Evolutionary conservation across 92 coral and sea anemone genomes (phyloP), one percentile per base, ranked within the genome.

Genomic region (Epizoanthus illoricatus): DNA sequence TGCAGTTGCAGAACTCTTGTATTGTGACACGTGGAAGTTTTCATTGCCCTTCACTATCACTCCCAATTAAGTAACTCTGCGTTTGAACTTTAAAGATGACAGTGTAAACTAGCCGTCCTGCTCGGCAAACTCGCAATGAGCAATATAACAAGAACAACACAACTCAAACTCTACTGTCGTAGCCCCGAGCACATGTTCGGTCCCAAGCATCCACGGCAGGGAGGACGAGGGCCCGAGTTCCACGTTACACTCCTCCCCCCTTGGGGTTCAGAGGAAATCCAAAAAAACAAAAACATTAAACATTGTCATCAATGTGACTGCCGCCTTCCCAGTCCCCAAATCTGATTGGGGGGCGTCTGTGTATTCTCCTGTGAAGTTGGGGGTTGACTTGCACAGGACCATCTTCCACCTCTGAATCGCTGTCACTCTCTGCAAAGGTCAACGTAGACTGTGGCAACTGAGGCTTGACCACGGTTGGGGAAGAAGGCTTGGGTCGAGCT

Each of bases 171-270:
- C 24, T 1, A 5, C 7, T 1, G 6, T 43, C 49, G n/a, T 8
- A 36, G 33, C 75, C 75, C 75, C 28, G 56, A 75, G 40, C 81
- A 18, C 62, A 19, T 52, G 83, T 78, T 78, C 83, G 74, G 83
- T 78, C 83, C 83, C 83, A 78, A 74, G 83, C 68, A 74, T 78
- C 83, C 83, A 70, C 49, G 2, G 49, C 49, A 43, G 7, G 71
- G 71, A 66, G 71, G 71, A 24, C 49, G 73, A 56, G 68, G 81
- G 65, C 73, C 67, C n/a, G 81, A 74, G 73, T 76, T 76, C 74
- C 66, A 59, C 82, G 40, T 76, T 76, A 76, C 82, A 76, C 84
- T 79, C 75, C 84, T 79, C 74, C 84, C 84, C 58, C 84, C 55
- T 79, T 79, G 74, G 84, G 71, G 84, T 61, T 11, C 74, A 63